Percentiles rank a stretch among this genome's conserved stretches.
phyloP scores from a whole-genome alignment of 2,113 vertebrate species.

The Corythoichthys haematopterus region DNA sequence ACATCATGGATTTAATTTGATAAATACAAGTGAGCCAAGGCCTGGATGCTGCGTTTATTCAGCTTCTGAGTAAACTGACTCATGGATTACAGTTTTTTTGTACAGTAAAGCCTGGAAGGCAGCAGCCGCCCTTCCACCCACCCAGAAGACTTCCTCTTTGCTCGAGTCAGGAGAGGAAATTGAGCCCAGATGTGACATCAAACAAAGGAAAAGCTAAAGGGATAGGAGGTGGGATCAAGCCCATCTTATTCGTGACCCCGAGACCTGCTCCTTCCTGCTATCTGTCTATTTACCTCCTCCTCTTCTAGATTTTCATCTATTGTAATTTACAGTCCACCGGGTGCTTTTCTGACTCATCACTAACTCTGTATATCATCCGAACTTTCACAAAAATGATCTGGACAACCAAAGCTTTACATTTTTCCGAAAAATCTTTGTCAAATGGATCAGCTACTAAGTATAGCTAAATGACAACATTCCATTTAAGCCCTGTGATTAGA shows the following conservation, averaged over 20 bases:
- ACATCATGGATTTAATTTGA: neutral
- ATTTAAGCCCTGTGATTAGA: neutral
- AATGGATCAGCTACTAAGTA: neutral
- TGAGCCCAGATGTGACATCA: conserved; percentile 74
- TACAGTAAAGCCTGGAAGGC: conserved; percentile 56
- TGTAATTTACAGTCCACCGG: conserved; percentile 27
- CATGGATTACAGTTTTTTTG: conserved; percentile 41
- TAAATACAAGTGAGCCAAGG: conserved; percentile 14
- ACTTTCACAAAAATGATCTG: conserved; percentile 16
- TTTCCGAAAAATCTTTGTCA: neutral
- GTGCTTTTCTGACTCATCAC: conserved; percentile 29
- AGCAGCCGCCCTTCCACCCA: conserved; percentile 47
- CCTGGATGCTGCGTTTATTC: conserved; percentile 22
- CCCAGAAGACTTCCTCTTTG: conserved; percentile 63
- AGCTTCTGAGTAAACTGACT: conserved; percentile 33
- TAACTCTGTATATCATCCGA: conserved; percentile 2
- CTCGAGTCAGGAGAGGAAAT: conserved; percentile 61
- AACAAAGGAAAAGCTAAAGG: conserved; percentile 62
- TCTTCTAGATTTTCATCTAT: conserved; percentile 30
- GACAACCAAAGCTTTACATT: conserved; percentile 5
- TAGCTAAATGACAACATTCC: neutral
- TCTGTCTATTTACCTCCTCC: conserved; percentile 52
- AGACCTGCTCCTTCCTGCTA: conserved; percentile 65
- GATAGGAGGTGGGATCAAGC: conserved; percentile 69
- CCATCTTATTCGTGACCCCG: conserved; percentile 64